Base-by-base conservation (phyloP, 2,888 invertebrate species). In the Ornithoptera priamus region DNA sequence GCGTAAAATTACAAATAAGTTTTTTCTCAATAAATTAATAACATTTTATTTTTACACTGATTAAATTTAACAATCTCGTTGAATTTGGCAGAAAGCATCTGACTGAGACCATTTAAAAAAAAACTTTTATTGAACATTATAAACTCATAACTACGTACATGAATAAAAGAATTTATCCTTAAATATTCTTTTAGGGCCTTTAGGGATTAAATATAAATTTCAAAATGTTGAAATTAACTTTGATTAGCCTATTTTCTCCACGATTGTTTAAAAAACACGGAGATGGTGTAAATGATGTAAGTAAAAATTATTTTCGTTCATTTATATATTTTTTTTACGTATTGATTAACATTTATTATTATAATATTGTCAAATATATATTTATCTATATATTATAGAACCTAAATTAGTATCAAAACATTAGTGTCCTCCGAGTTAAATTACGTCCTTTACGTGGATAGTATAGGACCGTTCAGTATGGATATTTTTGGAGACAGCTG, bases 201-300 rank as follows among this genome's bases (percentile, higher is more conserved):
- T 5, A 17, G 15, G 5, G 15, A 15, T 15, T 15, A 50, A 50
- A 50, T 30, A 17, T 4, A 60, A 1, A 1, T 56, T 56, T 58
- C n/a, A 77, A 69, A 69, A 77, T 77, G 75, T 61, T 95, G 77
- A 93, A 90, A 82, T 84, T 93, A 72, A 80, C 94, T 73, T 94
- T 93, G 93, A 93, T 94, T 78, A 96, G 95, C 81, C 87, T 96
- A 75, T 94, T 96, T 81, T 94, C 95, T 10, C 97, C 97, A 18
- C 94, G 94, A 78, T 88, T 97, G 50, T 95, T 94, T 76, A 95
- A 95, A 91, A 93, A 96, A 76, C 95, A 96, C 80, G 93, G 94
- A 73, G 92, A 94, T 85, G 93, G 94, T 63, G 85, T 93, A n/a
- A 80, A 90, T 59, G 94, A 95, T 82, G 85, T 85, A 78, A 79